Evolutionary conservation across 1,140 invertebrate species (phyloP), one percentile per base, ranked within the genome.

Genomic region (Chironomus striatipennis): DNA sequence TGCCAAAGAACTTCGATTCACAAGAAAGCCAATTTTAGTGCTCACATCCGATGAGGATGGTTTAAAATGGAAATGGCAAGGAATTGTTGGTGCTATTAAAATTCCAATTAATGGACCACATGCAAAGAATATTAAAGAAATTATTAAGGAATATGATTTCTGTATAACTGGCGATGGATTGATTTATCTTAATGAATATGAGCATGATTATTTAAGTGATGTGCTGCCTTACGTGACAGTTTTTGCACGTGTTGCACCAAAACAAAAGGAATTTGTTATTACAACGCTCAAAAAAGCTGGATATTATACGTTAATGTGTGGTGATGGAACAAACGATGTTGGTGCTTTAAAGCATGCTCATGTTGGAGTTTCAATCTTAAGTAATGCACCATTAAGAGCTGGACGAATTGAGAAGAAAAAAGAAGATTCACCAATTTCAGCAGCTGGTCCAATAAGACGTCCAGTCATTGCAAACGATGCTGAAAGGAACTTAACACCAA

Each of bases 241-340:
- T 2, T 98, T 94, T 84, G 96, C 97, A 2, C 86, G 97, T 78
- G 96, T 98, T 79, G 94, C 94, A 12, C 97, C 97, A 2, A 98
- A 98, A 80, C 96, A 98, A 81, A 98, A 98, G 84, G 98, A 99
- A 85, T 92, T 91, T 81, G 93, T 98, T 2, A 93, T 99, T 57
- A 92, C 94, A 1, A 89, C 90, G 9, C 83, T 99, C 42, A 98
- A 98, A 83, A 85, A 88, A 42, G 81, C 96, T 1, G 98, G 98
- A 20, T 97, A 89, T 80, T 87, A 87, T 3, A 98, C 97, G 0
- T 83, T 99, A 0, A 99, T 99, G 98, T 99, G 98, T 83, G 98
- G 98, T n/a, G 98, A 99, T 87, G 98, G 98, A 76, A 99, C 98
- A 1, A 99, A 99, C 85, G 98, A 99, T 86, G 98, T 99, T 24